Base-by-base conservation (phyloP, 1,140 invertebrate species). In the Alviniconcha marisindica region DNA sequence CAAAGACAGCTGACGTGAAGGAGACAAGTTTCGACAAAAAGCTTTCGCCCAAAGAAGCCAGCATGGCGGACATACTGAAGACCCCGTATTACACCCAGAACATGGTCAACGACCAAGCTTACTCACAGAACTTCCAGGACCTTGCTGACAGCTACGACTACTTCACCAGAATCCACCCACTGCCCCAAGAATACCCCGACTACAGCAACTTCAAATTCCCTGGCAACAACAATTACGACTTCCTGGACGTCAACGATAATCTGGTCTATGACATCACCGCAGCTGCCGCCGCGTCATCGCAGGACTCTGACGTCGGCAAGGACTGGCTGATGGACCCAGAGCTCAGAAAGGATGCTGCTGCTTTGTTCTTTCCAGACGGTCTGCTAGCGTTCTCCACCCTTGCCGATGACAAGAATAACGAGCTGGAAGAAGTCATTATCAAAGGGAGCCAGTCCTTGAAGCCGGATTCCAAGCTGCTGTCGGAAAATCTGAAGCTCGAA, bases 381-480 rank as follows among this genome's bases (percentile, higher is more conserved):
- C n/a, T 76, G 5, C n/a, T 76, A 40, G n/a, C 73, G 0, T 44
- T 76, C 18, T 38, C 24, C 21, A 28, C 73, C 40, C n/a, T 76
- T 18, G 73, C 73, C 40, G 38, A 33, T 44, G 24, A 76, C 10
- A 5, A 36, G 28, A 40, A 40, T 5, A n/a, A 12, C 24, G 28
- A 2, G 0, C 31, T 38, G 14, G 73, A 76, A 3, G 38, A n/a
- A 12, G 73, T 76, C 7, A 38, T 42, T 40, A 76, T 76, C n/a
- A n/a, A 44, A 44, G 73, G 42, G n/a, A 76, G 73, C 73, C 24
- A 76, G 42, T 76, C 73, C 18, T 18, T 76, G 38, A 76, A 76
- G 42, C 40, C 73, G 7, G 42, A 76, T 4, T 24, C 0, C 3
- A 2, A n/a, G 38, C 42, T 76, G 40, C 44, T 24, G 14, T 18